Evolutionary conservation across 2,888 invertebrate species (phyloP).

Genomic region (Mesorhabditis belari): DNA sequence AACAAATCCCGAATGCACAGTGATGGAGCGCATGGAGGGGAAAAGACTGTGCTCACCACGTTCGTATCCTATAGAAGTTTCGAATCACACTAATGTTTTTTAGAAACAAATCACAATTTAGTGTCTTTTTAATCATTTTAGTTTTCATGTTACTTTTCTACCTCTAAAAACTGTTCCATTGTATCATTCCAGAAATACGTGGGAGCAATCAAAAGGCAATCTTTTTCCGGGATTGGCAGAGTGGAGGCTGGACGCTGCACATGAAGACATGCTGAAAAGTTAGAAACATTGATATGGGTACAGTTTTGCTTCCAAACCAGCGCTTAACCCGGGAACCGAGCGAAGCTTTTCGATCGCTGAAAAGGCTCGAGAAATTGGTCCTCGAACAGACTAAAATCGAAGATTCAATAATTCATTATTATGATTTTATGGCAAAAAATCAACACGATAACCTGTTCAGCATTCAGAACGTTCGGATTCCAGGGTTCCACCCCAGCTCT

Average conservation of each 20-base stretch:
- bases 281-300: neutral
- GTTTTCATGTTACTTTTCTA: neutral
- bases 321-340: neutral
- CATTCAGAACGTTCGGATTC: slow-evolving; percentile 31
- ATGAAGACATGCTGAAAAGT: slow-evolving; percentile 20
- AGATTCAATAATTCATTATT: neutral
- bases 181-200: slow-evolving; percentile 38
- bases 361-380: slow-evolving; percentile 29
- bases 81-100: no score
- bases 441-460: slow-evolving; percentile 18
- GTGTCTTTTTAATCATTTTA: neutral
- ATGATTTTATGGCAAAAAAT: neutral
- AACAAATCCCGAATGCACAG: slow-evolving; percentile 42
- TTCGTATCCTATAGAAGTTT: slow-evolving; percentile 23
- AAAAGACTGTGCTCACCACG: slow-evolving; percentile 34
- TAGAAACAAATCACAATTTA: neutral
- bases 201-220: slow-evolving; percentile 40
- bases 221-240: slow-evolving; percentile 19
- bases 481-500: slow-evolving; percentile 39
- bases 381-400: slow-evolving; percentile 23
- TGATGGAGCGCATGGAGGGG: slow-evolving; percentile 32
- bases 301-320: slow-evolving; percentile 1
- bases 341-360: neutral
- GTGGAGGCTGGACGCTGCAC: slow-evolving; percentile 4
- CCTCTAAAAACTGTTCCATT: slow-evolving; percentile 17